Evolutionary conservation across 2,113 vertebrate genomes (phyloP).

Genomic region (Ammodytes dubius): DNA sequence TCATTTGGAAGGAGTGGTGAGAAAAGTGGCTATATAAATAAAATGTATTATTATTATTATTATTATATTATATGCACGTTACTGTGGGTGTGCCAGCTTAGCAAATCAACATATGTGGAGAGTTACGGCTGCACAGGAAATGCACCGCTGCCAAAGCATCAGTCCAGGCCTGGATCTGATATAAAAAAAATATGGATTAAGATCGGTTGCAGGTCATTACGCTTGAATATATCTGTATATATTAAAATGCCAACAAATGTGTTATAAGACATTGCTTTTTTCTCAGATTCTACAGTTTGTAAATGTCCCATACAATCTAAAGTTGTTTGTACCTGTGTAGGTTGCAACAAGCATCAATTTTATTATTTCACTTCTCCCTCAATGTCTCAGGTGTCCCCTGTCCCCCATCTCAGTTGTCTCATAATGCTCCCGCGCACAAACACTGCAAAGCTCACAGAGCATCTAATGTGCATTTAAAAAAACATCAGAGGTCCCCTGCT

Average conservation of each 20-base stretch:
- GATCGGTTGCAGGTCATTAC: not conserved
- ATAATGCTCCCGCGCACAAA: not conserved
- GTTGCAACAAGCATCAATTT: conserved; percentile 4
- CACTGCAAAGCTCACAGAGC: not conserved
- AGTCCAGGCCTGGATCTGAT: not conserved
- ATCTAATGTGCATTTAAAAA: conserved; percentile 31
- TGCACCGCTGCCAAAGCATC: not conserved
- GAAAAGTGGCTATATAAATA: too few species aligned
- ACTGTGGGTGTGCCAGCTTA: not conserved
- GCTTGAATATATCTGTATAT: not conserved
- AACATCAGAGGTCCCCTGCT: not conserved
- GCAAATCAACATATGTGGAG: not conserved
- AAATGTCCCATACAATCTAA: not conserved
- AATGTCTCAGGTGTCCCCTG: not conserved
- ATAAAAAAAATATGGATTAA: not conserved
- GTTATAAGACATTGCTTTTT: not conserved
- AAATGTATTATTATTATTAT: too few species aligned
- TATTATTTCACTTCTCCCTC: conserved; percentile 1
- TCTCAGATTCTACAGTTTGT: not conserved
- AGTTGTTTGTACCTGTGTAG: not conserved
- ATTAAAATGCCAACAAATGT: not conserved
- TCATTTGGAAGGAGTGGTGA: not conserved
- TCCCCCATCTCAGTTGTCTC: conserved; percentile 13
- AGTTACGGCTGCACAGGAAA: conserved; percentile 9
- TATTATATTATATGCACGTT: not conserved